Base-by-base conservation (phyloP, 2,797 vertebrate genomes). In the Sus cebifrons region DNA sequence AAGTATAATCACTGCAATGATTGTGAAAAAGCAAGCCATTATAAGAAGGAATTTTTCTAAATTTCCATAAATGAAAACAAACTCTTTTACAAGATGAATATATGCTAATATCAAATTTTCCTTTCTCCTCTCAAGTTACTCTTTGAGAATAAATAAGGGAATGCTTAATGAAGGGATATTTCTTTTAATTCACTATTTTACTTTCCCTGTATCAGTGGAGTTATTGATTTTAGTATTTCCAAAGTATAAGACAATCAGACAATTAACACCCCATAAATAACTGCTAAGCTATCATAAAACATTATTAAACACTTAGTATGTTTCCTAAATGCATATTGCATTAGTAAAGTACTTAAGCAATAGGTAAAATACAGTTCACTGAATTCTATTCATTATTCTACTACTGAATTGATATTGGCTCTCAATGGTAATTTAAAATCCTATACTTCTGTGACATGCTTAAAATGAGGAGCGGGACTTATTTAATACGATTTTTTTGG, bases 381-480 rank as follows among this genome's bases (percentile, higher is more conserved):
- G 52, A 17, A 60, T 75, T 74, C 36, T 56, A 40, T 17, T 74
- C n/a, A 25, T 86, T 93, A 79, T 83, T 86, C 52, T 84, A 2
- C n/a, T 52, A 20, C 16, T 91, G 75, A 93, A 71, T 52, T 92
- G 29, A 64, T 77, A 44, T 15, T 94, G 60, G 89, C 23, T 11
- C 2, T 54, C 21, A n/a, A 81, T 40, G 17, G 20, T 32, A 44
- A 77, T 68, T 49, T 81, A 91, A 93, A 49, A 68, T 62, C 90
- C 20, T 87, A 27, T 85, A 62, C 5, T 14, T 15, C 12, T 44
- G 13, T 56, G 23, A 86, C 67, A 85, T 74, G 52, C 40, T 74
- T 91, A 83, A 95, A 86, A 71, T 89, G 49, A 68, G 77, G 68
- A 91, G 4, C 95, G 27, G 18, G 8, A 65, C 11, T 60, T 86